Evolutionary conservation across 2,113 vertebrate species (phyloP).

Genomic region (Aptenodytes forsteri): DNA sequence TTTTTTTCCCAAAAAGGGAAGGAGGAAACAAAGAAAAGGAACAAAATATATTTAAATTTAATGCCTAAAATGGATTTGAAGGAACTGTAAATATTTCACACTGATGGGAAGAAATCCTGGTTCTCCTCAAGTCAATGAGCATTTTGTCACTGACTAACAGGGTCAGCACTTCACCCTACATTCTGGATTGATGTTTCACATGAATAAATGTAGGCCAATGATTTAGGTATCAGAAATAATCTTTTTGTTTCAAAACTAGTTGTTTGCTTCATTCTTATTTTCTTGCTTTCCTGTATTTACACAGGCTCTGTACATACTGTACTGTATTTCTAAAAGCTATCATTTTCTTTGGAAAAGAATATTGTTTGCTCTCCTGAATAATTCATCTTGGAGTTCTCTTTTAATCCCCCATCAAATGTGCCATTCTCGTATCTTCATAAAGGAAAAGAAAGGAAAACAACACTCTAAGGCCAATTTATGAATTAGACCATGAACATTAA

Average conservation of each 20-base stretch:
- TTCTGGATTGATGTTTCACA: not conserved
- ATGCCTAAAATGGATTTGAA: not conserved
- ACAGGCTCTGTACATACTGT: not conserved
- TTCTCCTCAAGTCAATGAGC: not conserved
- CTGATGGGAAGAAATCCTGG: not conserved
- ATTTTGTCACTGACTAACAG: not conserved
- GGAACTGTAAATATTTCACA: conserved; percentile 22
- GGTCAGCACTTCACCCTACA: not conserved
- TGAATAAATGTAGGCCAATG: not conserved
- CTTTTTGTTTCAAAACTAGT: not conserved
- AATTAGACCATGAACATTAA: conserved; percentile 50
- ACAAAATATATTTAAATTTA: not conserved
- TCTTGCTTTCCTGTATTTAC: not conserved
- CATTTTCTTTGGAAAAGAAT: conserved; percentile 21
- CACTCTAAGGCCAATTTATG: conserved; percentile 8
- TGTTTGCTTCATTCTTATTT: not conserved
- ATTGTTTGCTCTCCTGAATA: conserved; percentile 49
- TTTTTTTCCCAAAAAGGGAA: not conserved
- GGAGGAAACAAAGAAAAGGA: not conserved
- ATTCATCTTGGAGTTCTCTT: conserved; percentile 37
- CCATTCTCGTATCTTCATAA: not conserved
- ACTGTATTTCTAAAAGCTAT: conserved; percentile 7
- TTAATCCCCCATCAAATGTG: conserved; percentile 34
- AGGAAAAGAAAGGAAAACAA: not conserved
- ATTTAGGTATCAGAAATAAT: not conserved